Base-by-base conservation (phyloP, 2,113 vertebrate genomes). In the Cyprinodon brontotheroides region DNA sequence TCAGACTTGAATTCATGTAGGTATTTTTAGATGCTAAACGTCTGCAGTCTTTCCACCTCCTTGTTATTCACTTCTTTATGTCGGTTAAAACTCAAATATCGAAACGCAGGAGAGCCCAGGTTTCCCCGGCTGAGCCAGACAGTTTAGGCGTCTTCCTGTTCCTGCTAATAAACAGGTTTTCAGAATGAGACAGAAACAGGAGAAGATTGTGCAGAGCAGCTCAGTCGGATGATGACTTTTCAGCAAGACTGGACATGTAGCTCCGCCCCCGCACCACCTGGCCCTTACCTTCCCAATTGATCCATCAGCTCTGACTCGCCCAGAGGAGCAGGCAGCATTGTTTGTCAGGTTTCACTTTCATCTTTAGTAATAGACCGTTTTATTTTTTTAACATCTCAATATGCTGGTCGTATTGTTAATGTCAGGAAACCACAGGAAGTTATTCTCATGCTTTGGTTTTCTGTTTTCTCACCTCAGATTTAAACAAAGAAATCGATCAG, bases 211-310 rank as follows among this genome's bases (percentile, higher is more conserved):
- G 10, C 63, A 45, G 12, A 45, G 50, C 57, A 74, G 70, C 83
- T 82, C 61, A 86, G 78, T 29, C 29, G 68, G 69, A 57, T 48
- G 80, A 82, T 61, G 82, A 77, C 7, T 82, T 50, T 38, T 10
- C 9, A 68, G 41, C 85, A 86, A 78, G 87, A 82, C 68, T 61
- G 65, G 69, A 87, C 75, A 11, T 79, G 81, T 83, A 82, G 7
- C 69, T 70, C 9, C 64, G 79, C 71, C 80, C 74, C 65, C 87
- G 75, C 75, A 86, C 29, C 88, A 88, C 85, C 79, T 88, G 79
- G 78, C 65, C 77, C 68, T 29, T 70, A 22, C 72, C 13, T 40
- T 4, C 65, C 40, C 3, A 43, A 61, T 59, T 83, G 75, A 87
- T 72, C 40, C 36, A 64, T 39, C 60, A 57, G 43, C 40, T 68